Percentiles rank a stretch among this genome's conserved stretches.
Evolutionary conservation across 2,113 vertebrate genomes (phyloP).

Genomic region (Apus apus): DNA sequence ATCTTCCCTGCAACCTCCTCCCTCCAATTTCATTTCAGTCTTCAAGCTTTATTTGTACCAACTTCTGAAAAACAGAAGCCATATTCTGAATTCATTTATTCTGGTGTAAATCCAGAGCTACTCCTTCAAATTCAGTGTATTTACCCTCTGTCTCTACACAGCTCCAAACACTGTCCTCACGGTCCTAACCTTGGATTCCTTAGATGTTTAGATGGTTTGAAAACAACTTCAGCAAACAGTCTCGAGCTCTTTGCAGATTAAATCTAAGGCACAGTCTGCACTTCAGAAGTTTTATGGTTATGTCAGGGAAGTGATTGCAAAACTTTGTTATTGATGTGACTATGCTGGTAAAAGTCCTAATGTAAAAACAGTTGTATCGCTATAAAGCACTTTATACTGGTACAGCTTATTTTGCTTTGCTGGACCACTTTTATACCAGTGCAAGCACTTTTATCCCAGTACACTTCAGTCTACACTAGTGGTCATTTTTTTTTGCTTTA

Average conservation of each 20-base stretch:
- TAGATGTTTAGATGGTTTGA: not conserved
- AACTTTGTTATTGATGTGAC: not conserved
- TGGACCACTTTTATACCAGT: not conserved
- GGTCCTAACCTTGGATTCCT: not conserved
- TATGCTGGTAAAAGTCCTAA: not conserved
- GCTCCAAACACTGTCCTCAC: not conserved
- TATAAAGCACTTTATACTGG: conserved; percentile 46
- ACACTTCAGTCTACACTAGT: not conserved
- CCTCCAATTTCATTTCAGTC: not conserved
- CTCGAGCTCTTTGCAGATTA: not conserved
- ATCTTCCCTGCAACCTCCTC: not conserved
- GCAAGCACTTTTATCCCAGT: not conserved
- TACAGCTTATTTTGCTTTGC: conserved; percentile 23
- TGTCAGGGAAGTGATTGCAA: not conserved
- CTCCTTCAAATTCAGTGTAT: not conserved
- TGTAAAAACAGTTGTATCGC: not conserved
- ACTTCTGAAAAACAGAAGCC: not conserved
- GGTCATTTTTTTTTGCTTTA: not conserved
- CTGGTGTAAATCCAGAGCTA: not conserved
- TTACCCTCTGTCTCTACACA: not conserved
- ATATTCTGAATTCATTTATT: not conserved
- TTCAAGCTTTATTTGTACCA: not conserved
- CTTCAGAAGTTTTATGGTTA: not conserved
- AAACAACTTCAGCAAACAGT: not conserved
- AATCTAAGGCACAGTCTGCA: not conserved